Conservation (phyloP, 2,888 invertebrate genomes). For the Gymnocheta viridis region DNA sequence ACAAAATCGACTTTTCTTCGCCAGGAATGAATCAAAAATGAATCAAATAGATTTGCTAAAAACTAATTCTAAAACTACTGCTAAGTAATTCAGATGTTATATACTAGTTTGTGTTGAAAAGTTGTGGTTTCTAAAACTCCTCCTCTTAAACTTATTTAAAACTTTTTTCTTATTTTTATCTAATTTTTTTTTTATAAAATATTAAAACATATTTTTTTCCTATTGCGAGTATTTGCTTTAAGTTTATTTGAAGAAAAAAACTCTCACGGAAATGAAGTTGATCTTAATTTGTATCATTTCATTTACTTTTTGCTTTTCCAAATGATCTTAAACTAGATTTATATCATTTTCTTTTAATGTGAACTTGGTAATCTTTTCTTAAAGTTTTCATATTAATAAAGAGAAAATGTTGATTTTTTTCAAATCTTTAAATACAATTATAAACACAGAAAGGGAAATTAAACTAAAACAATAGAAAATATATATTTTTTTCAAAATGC, state of each 20-base stretch:
- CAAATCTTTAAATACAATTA: neutral
- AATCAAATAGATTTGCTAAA: too few species aligned
- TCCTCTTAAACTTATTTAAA: too few species aligned
- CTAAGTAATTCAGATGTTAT: too few species aligned
- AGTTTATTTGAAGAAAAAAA: neutral
- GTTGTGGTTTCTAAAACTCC: too few species aligned
- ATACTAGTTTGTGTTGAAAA: too few species aligned
- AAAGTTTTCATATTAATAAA: neutral
- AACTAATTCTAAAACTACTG: too few species aligned
- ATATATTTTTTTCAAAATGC: neutral
- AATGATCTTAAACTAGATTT: constrained; percentile 28
- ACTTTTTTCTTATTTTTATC: too few species aligned
- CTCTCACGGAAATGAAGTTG: constrained; percentile 23
- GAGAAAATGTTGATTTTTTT: neutral
- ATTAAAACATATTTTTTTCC: too few species aligned
- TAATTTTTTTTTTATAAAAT: too few species aligned
- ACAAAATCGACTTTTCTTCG: too few species aligned
- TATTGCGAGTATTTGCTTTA: too few species aligned
- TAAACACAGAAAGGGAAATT: constrained; percentile 42
- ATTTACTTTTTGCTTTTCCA: neutral
- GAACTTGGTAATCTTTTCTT: neutral
- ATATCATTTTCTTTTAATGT: neutral
- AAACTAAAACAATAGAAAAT: constrained; percentile 43
- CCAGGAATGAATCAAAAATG: too few species aligned
- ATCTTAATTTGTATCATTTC: constrained; percentile 24